These are phyloP conservation scores for Troides helena DNA, from an alignment of 2,888 invertebrate species.

Conservation along the genomic window DNA sequence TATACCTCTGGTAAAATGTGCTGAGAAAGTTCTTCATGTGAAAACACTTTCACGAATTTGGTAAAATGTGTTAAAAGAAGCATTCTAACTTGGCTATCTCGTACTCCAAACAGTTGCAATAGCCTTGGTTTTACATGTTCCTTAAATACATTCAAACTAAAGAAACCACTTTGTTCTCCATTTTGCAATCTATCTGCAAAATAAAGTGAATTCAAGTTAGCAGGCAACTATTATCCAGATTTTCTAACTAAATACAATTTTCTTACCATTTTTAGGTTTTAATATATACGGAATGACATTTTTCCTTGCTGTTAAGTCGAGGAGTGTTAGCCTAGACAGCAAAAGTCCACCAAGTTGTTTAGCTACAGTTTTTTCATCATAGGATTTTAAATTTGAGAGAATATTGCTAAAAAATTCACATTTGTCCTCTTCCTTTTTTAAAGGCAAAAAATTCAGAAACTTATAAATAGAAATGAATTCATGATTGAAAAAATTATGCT, in stretches of 20 bases:
- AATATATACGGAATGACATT: conserved; percentile 86
- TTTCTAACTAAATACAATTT: not conserved
- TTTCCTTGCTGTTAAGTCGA: conserved; percentile 89
- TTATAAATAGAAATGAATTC: conserved; percentile 91
- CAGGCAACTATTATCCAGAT: not conserved
- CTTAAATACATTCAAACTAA: conserved; percentile 84
- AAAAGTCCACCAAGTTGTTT: conserved; percentile 88
- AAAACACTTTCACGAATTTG: conserved; percentile 86
- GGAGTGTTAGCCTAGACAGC: conserved; percentile 90
- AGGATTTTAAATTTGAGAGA: conserved; percentile 83
- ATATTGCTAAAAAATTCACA: conserved; percentile 88
- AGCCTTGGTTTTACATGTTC: conserved; percentile 88
- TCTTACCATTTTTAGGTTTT: conserved; percentile 84
- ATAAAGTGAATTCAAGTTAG: conserved; percentile 3
- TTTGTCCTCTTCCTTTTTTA: conserved; percentile 89
- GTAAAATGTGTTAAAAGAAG: conserved; percentile 89
- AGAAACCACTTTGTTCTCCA: conserved; percentile 80
- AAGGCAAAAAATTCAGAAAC: conserved; percentile 89
- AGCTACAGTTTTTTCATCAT: conserved; percentile 90
- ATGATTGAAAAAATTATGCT: conserved; percentile 90
- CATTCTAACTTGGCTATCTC: conserved; percentile 89
- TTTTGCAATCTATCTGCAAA: conserved; percentile 63
- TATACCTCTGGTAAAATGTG: conserved; percentile 91
- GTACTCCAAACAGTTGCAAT: conserved; percentile 89
- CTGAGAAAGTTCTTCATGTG: conserved; percentile 86